Evolutionary conservation across 2,888 invertebrate genomes (phyloP).

Genomic region (Heliconius ethilla): DNA sequence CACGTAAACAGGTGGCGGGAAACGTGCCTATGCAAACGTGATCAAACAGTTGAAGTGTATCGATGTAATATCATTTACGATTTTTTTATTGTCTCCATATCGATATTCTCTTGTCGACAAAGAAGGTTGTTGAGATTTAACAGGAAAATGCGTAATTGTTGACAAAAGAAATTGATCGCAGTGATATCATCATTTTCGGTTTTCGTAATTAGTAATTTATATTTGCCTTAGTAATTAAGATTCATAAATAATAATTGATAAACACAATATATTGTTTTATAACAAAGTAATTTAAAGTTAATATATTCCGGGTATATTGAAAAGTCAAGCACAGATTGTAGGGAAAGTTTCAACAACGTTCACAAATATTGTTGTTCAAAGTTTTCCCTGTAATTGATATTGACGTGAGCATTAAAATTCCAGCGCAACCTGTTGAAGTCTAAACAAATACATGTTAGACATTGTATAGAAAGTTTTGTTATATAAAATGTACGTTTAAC

Average conservation of each 20-base stretch:
- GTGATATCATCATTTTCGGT: no score
- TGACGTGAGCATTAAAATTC: constrained; percentile 29
- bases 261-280: neutral
- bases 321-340: constrained; percentile 11
- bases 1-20: constrained; percentile 53
- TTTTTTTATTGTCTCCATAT: neutral
- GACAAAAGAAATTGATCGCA: neutral
- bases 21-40: constrained; percentile 39
- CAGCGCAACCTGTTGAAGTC: constrained; percentile 39
- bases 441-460: constrained; percentile 32
- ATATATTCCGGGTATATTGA: constrained; percentile 6
- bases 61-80: neutral
- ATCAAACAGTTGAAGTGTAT: constrained; percentile 24
- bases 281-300: constrained; percentile 17
- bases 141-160: neutral
- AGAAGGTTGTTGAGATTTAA: neutral
- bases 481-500: neutral
- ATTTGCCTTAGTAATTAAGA: neutral
- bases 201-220: neutral
- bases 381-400: constrained; percentile 26
- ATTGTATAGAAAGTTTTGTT: constrained; percentile 18
- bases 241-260: neutral
- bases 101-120: no score
- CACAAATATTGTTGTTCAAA: constrained; percentile 22
- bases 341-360: constrained; percentile 12